Percentiles rank a stretch among this genome's conserved stretches.
Conservation (phyloP, 1,140 invertebrate species). For the Drosophila nebulosa region DNA sequence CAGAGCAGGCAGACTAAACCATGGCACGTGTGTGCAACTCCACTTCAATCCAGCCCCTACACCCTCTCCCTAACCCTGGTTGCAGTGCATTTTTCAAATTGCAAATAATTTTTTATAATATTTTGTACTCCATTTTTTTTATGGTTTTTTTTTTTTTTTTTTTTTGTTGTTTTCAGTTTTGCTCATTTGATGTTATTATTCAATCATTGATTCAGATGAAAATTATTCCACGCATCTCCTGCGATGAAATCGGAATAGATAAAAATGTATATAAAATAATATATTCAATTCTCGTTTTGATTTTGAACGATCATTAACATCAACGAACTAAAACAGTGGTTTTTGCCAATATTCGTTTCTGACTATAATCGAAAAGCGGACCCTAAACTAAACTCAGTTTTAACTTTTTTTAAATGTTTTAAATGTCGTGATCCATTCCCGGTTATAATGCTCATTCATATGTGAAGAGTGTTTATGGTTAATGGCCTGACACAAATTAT, state of each 20-base stretch:
- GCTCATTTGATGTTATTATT: slow-evolving; percentile 43
- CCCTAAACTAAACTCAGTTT: too few species aligned
- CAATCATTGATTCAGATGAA: slow-evolving; percentile 42
- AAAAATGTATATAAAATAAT: too few species aligned
- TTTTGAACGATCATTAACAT: too few species aligned
- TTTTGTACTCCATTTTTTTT: not conserved
- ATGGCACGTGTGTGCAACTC: slow-evolving; percentile 49
- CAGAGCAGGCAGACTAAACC: slow-evolving; percentile 61
- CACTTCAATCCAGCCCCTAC: not conserved
- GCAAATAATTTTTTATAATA: slow-evolving; percentile 50
- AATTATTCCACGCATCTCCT: not conserved
- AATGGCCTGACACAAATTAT: too few species aligned
- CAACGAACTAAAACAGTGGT: too few species aligned
- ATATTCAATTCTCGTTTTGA: too few species aligned
- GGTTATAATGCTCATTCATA: too few species aligned
- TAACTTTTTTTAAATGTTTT: not conserved
- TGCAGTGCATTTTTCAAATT: slow-evolving; percentile 54
- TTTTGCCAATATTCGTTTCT: too few species aligned
- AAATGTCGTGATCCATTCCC: too few species aligned
- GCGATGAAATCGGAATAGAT: slow-evolving; percentile 3
- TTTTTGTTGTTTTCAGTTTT: not conserved
- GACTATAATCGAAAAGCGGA: too few species aligned
- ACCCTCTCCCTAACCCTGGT: not conserved
- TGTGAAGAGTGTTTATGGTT: too few species aligned
- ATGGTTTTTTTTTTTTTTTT: not conserved